These are phyloP conservation scores for Schizopygopsis malacanthus DNA, from an alignment of 2,797 vertebrate genomes.

Conservation along the genomic window DNA sequence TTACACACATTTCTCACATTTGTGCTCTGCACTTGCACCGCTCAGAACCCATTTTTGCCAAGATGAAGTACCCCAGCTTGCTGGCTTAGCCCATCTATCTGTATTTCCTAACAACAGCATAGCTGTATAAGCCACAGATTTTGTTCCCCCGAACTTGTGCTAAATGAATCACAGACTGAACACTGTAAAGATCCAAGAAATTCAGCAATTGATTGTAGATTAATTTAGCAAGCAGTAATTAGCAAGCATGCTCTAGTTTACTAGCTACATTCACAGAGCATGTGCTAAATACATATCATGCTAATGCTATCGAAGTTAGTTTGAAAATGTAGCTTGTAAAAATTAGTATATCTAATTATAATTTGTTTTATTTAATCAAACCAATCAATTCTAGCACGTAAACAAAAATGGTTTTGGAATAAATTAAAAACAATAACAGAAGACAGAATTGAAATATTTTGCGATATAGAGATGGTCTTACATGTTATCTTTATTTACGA, in stretches of 20 bases:
- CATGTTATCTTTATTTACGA: background rate
- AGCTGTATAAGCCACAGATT: background rate
- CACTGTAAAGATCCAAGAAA: background rate
- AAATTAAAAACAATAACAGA: background rate
- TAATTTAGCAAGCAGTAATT: background rate
- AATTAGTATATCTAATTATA: background rate
- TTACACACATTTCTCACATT: constrained; percentile 55
- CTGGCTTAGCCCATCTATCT: constrained; percentile 41
- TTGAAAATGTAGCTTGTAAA: background rate
- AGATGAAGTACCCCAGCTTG: constrained; percentile 13
- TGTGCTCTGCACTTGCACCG: constrained; percentile 51
- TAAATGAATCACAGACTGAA: background rate
- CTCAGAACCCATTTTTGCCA: constrained; percentile 43
- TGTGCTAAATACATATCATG: background rate
- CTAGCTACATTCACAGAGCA: background rate
- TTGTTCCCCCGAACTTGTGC: background rate
- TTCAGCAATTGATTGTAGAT: background rate
- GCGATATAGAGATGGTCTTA: background rate
- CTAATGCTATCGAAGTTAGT: background rate
- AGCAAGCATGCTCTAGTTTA: background rate
- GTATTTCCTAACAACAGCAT: constrained; percentile 25
- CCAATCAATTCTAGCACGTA: background rate
- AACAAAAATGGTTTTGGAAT: background rate
- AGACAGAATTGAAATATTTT: background rate
- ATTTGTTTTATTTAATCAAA: too few relatives aligned